phyloP scores from a whole-genome alignment of 2,797 vertebrate species.

The Phrynocephalus vlangalii region DNA sequence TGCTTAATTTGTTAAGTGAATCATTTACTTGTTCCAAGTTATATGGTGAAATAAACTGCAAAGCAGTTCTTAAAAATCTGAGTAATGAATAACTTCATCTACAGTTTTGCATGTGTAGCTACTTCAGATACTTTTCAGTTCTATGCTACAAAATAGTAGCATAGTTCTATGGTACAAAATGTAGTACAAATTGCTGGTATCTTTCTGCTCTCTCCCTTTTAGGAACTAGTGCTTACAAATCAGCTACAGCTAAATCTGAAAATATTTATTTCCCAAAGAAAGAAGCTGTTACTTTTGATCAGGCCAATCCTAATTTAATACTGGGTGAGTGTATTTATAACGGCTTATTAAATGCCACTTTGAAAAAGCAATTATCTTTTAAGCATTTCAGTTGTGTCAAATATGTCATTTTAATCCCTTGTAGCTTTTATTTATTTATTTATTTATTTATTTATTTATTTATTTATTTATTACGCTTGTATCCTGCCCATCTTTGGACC shows the following conservation, averaged over 20 bases:
- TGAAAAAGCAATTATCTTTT: conserved; percentile 3
- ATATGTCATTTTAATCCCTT: not conserved
- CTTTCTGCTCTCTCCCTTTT: not conserved
- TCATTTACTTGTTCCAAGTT: not conserved
- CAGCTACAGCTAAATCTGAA: conserved; percentile 75
- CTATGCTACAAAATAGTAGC: not conserved
- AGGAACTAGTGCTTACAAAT: conserved; percentile 88
- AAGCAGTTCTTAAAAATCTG: not conserved
- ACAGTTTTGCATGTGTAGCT: not conserved
- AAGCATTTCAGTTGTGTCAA: not conserved
- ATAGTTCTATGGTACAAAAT: not conserved
- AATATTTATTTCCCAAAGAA: conserved; percentile 97
- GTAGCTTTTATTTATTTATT: not conserved
- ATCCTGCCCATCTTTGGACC: not conserved
- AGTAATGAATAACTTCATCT: not conserved
- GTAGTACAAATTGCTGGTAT: not conserved
- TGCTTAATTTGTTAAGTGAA: not conserved
- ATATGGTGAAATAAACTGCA: not conserved
- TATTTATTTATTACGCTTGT: too few relatives aligned
- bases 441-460: too few relatives aligned
- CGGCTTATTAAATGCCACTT: not conserved
- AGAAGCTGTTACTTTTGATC: conserved; percentile 94
- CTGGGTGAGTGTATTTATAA: conserved; percentile 80
- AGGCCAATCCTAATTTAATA: conserved; percentile 92
- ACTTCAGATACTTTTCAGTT: not conserved